Evolutionary conservation across 2,797 vertebrate genomes (phyloP), one percentile per base, ranked within the genome.

Genomic region (Champsocephalus gunnari): DNA sequence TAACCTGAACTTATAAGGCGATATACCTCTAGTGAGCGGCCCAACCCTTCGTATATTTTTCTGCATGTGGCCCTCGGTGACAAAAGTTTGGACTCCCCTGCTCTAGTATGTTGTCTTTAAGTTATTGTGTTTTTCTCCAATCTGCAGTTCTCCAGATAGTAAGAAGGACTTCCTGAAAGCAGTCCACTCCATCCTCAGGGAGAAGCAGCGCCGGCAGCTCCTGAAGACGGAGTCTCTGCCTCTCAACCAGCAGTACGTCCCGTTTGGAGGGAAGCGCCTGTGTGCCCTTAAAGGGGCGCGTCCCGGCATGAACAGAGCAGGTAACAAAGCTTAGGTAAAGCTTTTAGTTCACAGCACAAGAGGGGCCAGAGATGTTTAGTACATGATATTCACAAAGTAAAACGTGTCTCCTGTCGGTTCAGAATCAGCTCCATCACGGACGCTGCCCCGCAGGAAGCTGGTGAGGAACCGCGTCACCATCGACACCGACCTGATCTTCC

Each of bases 201-300:
- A 99, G 63, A 99, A 99, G 85, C 98, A 98, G 84, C 94, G 98
- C 12, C 94, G 97, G 0, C 97, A 97, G 85, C 95, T 99, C 34
- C 95, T 99, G 11, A 97, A 99, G 93, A 98, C 97, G 0, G 97
- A 99, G 78, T 97, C 96, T 75, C 93, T 99, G 80, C 97, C 98
- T 13, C 95, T 92, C 11, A 96, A 95, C 83, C 97, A 97, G 94
- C 97, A 98, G 89, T 99, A 99, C 57, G 94, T 98, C 73, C 98
- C 98, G 6, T 99, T 99, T 58, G 97, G 98, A 86, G 98, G 98
- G n/a, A 98, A 98, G 85, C 95, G 98, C 50, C 94, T 99, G 44
- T 96, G 95, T 79, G 97, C 97, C n/a, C 95, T 99, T 57, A 99
- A 99, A 87, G 98, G 98, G 51, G 94, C 95, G 21, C 94, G 96